Conservation (phyloP, 2,797 vertebrate species). For the Staurois parvus region DNA sequence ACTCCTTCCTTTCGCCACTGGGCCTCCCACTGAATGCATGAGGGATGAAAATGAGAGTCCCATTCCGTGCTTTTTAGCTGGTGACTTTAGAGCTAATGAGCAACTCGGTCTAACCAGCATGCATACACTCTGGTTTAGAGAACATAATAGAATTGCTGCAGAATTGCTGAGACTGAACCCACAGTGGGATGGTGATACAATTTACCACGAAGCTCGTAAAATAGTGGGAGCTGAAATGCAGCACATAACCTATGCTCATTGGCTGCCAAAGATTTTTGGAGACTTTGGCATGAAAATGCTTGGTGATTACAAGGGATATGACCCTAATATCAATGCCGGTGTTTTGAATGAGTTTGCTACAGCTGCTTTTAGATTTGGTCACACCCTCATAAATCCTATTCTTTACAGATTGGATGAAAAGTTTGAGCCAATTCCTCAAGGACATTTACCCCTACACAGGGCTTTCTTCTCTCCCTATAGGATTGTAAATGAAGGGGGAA, state of each 20-base stretch:
- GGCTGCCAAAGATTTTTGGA: conserved; percentile 96
- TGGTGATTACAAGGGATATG: conserved; percentile 86
- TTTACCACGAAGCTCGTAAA: conserved; percentile 96
- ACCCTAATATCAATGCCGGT: conserved; percentile 91
- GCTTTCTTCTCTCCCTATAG: conserved; percentile 98
- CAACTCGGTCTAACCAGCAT: conserved; percentile 94
- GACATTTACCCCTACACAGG: conserved; percentile 92
- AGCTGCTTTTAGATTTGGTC: conserved; percentile 96
- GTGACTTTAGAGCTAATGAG: conserved; percentile 95
- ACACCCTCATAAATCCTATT: conserved; percentile 95
- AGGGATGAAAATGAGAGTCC: conserved; percentile 97
- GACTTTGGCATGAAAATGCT: conserved; percentile 91
- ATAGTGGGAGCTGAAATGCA: conserved; percentile 97
- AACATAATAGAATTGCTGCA: conserved; percentile 93
- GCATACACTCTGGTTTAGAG: conserved; percentile 96
- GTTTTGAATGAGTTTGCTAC: conserved; percentile 94
- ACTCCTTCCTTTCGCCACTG: conserved; percentile 92
- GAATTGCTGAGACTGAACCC: conserved; percentile 93
- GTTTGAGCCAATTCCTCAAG: conserved; percentile 91
- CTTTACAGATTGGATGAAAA: conserved; percentile 90
- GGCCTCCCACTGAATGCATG: conserved; percentile 97
- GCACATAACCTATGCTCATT: conserved; percentile 96
- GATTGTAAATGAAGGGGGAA: conserved; percentile 97
- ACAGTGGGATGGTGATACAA: conserved; percentile 97
- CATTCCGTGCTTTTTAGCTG: conserved; percentile 96